A percentile compares a stretch with the other conserved stretches of the same genome.
phyloP scores from a whole-genome alignment of 2,888 invertebrate species.

The Ditula angustiorana region DNA sequence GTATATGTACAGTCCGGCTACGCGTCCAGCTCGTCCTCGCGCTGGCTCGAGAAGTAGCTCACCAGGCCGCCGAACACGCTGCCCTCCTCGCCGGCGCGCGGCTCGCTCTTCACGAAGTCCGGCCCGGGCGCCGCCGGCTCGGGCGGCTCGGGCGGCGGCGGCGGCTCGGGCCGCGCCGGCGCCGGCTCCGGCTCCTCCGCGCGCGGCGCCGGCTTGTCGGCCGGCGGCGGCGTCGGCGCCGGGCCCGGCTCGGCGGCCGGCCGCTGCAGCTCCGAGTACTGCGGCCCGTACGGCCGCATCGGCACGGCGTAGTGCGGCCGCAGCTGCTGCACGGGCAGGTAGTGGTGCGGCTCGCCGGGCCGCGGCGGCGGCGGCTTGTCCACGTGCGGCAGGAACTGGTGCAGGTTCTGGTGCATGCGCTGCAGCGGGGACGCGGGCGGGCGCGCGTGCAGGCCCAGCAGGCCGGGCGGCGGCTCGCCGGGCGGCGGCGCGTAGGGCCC shows the following conservation, averaged over 20 bases:
- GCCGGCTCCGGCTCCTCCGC: too few relatives aligned
- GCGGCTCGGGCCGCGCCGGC: slow-evolving; percentile 20
- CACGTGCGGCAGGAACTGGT: slow-evolving; percentile 38
- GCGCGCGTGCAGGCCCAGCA: slow-evolving; percentile 42
- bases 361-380: slow-evolving; percentile 5
- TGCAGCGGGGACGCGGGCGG: slow-evolving; percentile 36
- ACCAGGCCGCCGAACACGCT: slow-evolving; percentile 96
- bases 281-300: slow-evolving; percentile 12
- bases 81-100: slow-evolving; percentile 82
- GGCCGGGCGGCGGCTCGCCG: slow-evolving; percentile 41
- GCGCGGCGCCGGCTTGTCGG: slow-evolving; percentile 36
- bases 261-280: slow-evolving; percentile 31
- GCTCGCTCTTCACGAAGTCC: slow-evolving; percentile 29
- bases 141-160: slow-evolving; percentile 46
- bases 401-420: slow-evolving; percentile 46
- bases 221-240: slow-evolving; percentile 11
- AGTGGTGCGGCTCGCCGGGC: slow-evolving; percentile 42
- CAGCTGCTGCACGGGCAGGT: slow-evolving; percentile 39
- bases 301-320: slow-evolving; percentile 30
- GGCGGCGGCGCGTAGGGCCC: slow-evolving; percentile 72
- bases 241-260: slow-evolving; percentile 45
- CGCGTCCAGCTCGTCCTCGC: slow-evolving; percentile 93
- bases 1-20: slow-evolving; percentile 48
- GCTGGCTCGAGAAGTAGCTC: slow-evolving; percentile 96
- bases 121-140: slow-evolving; percentile 43